A percentile compares a stretch with the other conserved stretches of the same genome.
Conservation (phyloP, 2,888 invertebrate genomes). For the Plagiodera versicolora region DNA sequence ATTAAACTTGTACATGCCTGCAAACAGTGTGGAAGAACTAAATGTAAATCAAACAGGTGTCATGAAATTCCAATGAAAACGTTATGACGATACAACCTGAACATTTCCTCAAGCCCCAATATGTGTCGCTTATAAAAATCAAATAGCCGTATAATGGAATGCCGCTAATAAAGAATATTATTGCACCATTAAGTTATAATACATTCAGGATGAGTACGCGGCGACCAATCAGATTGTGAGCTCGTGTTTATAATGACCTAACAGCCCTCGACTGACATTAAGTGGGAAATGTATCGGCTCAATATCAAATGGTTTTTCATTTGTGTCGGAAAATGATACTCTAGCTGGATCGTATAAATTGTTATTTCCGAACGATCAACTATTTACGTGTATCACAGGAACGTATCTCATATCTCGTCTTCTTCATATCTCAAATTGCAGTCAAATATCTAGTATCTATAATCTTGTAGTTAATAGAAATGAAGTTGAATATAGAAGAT, state of each 20-base stretch:
- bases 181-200: constrained; percentile 38
- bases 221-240: background rate
- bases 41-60: too few relatives aligned
- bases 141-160: constrained; percentile 11
- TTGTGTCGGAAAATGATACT: background rate
- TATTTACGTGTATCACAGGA: too few relatives aligned
- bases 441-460: too few relatives aligned
- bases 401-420: too few relatives aligned
- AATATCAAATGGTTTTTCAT: background rate
- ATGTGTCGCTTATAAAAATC: background rate
- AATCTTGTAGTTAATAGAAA: too few relatives aligned
- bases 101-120: background rate
- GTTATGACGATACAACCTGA: background rate
- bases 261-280: background rate
- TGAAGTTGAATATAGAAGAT: too few relatives aligned
- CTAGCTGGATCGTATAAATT: background rate
- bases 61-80: too few relatives aligned
- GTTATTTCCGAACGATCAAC: background rate
- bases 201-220: constrained; percentile 19
- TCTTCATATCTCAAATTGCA: too few relatives aligned
- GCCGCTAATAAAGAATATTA: constrained; percentile 39
- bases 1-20: too few relatives aligned
- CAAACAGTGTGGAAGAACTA: too few relatives aligned
- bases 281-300: background rate
- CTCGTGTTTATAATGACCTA: background rate